A percentile compares a stretch with the other conserved stretches of the same genome.
phyloP scores from a whole-genome alignment of 1,140 invertebrate genomes.

The Lordiphosa collinella region DNA sequence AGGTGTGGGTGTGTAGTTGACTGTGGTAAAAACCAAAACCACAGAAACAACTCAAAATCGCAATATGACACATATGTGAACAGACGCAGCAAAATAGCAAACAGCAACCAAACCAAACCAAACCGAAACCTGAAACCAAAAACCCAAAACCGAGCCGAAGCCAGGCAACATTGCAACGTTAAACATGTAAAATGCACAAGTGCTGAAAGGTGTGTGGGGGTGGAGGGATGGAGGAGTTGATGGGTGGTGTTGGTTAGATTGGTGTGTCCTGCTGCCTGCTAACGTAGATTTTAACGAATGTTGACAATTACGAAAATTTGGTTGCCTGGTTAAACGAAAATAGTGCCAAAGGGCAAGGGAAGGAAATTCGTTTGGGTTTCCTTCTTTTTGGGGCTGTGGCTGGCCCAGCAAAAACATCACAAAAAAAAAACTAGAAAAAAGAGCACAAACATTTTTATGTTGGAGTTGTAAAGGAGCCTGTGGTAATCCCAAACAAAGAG shows the following conservation, averaged over 20 bases:
- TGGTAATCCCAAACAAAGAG: constrained; percentile 53
- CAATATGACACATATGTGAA: constrained; percentile 73
- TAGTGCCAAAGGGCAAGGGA: constrained; percentile 31
- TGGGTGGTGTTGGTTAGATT: not conserved
- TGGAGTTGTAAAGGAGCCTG: constrained; percentile 58
- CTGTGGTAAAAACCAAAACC: constrained; percentile 49
- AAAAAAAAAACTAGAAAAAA: too few species aligned
- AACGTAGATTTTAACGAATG: constrained; percentile 70
- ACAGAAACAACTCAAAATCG: constrained; percentile 72
- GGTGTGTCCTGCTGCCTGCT: constrained; percentile 35
- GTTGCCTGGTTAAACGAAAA: constrained; percentile 63
- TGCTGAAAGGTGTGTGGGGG: constrained; percentile 50
- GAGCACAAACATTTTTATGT: not conserved
- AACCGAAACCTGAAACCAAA: constrained; percentile 22
- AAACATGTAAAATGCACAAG: constrained; percentile 65
- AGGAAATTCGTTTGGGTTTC: constrained; percentile 27
- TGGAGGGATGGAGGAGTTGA: not conserved
- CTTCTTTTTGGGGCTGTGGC: constrained; percentile 69
- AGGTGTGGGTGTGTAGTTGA: constrained; percentile 5
- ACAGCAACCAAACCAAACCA: constrained; percentile 31
- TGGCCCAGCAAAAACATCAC: constrained; percentile 30
- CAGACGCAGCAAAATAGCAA: constrained; percentile 62
- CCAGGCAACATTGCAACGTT: constrained; percentile 52
- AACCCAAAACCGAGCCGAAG: constrained; percentile 31
- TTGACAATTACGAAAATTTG: constrained; percentile 77